These are phyloP conservation scores for Sebastes cheni DNA, from an alignment of 2,797 vertebrate genomes.

Conservation along the genomic window DNA sequence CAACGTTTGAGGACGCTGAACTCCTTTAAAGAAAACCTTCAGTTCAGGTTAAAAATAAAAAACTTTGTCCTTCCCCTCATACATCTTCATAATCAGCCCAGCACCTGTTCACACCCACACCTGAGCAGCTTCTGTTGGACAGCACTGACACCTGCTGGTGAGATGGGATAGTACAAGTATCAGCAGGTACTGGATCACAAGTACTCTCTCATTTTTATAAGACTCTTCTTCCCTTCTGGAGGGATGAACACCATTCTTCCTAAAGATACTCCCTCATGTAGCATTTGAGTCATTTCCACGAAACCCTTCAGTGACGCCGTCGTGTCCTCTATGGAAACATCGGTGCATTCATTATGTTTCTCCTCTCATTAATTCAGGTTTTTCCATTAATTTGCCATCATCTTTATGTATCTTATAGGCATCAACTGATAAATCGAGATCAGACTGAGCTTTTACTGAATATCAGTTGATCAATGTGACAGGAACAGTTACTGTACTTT, in stretches of 20 bases:
- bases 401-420: not conserved
- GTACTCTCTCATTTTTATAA: not conserved
- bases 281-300: not conserved
- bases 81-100: not conserved
- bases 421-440: not conserved
- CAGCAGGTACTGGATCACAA: not conserved
- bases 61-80: not conserved
- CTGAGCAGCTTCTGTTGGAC: conserved; percentile 15
- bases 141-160: conserved; percentile 67
- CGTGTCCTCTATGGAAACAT: not conserved
- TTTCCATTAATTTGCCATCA: not conserved
- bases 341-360: not conserved
- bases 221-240: too few species aligned
- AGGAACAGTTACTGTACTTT: not conserved
- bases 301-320: not conserved
- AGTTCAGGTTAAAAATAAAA: not conserved
- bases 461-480: not conserved
- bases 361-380: not conserved
- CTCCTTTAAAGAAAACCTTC: not conserved
- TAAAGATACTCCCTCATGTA: not conserved
- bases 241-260: not conserved
- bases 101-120: not conserved
- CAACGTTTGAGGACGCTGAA: not conserved
- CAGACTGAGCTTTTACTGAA: not conserved
- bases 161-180: not conserved